phyloP scores from a whole-genome alignment of 2,797 vertebrate genomes.

The Antrozous pallidus region DNA sequence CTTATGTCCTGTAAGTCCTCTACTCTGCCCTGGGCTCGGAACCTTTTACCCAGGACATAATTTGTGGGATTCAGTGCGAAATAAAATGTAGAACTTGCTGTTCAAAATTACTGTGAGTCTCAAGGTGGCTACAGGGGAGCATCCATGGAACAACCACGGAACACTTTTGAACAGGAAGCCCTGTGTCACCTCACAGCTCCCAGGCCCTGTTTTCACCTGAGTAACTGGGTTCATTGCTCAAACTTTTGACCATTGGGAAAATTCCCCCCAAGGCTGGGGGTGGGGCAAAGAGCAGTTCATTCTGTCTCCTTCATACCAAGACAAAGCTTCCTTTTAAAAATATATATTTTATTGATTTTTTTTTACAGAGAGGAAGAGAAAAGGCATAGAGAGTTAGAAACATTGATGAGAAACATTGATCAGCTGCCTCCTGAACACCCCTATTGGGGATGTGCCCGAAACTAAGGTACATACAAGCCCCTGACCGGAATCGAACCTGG shows the following conservation, averaged over 20 bases:
- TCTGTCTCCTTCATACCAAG: neutral
- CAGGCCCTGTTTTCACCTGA: neutral
- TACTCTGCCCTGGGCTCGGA: neutral
- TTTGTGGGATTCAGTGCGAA: slow-evolving; percentile 8
- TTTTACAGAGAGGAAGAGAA: too few species aligned
- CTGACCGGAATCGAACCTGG: too few species aligned
- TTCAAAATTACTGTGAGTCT: slow-evolving; percentile 17
- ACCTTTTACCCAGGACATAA: neutral
- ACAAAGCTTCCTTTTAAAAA: too few species aligned
- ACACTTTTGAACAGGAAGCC: neutral
- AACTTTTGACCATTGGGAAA: neutral
- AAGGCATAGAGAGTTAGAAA: too few species aligned
- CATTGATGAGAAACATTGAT: too few species aligned
- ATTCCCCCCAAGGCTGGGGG: neutral
- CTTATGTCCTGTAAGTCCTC: neutral
- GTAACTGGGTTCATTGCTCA: neutral
- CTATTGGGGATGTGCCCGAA: too few species aligned
- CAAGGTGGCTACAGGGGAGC: neutral
- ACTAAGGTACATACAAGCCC: too few species aligned
- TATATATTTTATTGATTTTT: too few species aligned
- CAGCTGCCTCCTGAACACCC: too few species aligned
- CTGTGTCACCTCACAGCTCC: neutral
- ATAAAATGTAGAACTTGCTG: neutral
- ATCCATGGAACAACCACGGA: neutral
- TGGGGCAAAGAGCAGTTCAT: neutral